phyloP scores from a whole-genome alignment of 2,113 vertebrate species.

The Campylomormyrus numenius region DNA sequence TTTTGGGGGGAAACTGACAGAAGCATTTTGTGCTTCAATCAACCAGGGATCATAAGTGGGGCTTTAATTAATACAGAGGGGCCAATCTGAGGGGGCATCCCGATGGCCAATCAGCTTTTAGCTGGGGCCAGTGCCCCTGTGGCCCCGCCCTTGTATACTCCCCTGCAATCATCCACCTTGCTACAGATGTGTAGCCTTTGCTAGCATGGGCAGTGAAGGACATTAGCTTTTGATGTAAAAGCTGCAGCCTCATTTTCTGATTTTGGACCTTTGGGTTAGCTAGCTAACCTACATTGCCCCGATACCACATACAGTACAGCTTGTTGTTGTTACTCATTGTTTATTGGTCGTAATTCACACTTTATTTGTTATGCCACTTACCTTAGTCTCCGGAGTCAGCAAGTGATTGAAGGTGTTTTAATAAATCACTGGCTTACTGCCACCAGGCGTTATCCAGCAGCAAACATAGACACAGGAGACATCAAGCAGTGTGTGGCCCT shows the following conservation, averaged over 20 bases:
- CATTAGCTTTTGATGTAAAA: neutral
- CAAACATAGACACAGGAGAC: neutral
- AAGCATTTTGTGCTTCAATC: neutral
- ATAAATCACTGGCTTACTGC: neutral
- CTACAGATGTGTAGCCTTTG: neutral
- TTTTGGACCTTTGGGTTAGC: neutral
- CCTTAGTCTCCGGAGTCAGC: neutral
- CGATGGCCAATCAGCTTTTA: neutral
- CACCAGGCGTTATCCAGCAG: neutral
- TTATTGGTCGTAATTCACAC: neutral
- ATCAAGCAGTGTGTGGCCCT: neutral
- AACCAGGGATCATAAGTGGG: neutral
- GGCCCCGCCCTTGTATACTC: neutral
- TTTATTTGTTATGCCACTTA: neutral
- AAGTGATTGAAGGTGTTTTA: neutral
- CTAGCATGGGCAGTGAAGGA: neutral
- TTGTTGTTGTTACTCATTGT: neutral
- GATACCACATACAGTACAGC: neutral
- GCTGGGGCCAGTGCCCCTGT: neutral
- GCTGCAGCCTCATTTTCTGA: neutral
- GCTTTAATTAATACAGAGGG: neutral
- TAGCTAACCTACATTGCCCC: neutral
- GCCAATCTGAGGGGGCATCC: neutral
- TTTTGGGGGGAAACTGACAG: neutral
- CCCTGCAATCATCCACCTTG: neutral